Evolutionary conservation across 2,888 invertebrate genomes (phyloP).

Genomic region (Podotricha telesiphe): DNA sequence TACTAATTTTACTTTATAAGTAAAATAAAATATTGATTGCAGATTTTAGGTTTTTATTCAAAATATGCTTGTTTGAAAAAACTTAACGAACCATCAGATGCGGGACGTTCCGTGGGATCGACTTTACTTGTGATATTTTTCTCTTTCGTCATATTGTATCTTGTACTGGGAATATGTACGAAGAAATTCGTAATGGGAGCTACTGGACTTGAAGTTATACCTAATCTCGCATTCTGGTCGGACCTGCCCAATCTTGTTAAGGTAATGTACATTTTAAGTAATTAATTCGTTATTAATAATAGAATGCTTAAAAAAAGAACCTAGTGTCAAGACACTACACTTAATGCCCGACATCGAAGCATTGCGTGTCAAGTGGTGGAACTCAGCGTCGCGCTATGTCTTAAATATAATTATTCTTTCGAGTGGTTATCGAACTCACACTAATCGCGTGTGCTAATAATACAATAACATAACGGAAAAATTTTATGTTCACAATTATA

Average conservation of each 20-base stretch:
- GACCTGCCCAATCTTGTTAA: conserved; percentile 87
- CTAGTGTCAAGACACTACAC: too few species aligned
- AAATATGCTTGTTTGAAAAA: conserved; percentile 74
- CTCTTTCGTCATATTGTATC: conserved; percentile 83
- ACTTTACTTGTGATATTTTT: conserved; percentile 86
- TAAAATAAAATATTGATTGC: conserved; percentile 50
- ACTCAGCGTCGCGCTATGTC: too few species aligned
- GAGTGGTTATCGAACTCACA: too few species aligned
- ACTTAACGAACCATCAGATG: conserved; percentile 52
- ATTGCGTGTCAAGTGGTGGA: too few species aligned
- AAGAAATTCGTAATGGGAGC: conserved; percentile 88
- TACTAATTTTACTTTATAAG: background rate
- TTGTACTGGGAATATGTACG: conserved; percentile 86
- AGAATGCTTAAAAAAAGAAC: too few species aligned
- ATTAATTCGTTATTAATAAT: too few species aligned
- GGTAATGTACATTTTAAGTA: too few species aligned
- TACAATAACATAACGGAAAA: too few species aligned
- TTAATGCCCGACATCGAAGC: too few species aligned
- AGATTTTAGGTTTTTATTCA: conserved; percentile 81
- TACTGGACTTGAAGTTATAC: conserved; percentile 88
- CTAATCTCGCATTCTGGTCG: conserved; percentile 89
- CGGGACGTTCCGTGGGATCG: conserved; percentile 84
- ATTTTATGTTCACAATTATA: too few species aligned
- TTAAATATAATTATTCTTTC: too few species aligned
- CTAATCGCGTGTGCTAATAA: too few species aligned